phyloP scores from a whole-genome alignment of 2,113 vertebrate species.

The Panthera uncia region DNA sequence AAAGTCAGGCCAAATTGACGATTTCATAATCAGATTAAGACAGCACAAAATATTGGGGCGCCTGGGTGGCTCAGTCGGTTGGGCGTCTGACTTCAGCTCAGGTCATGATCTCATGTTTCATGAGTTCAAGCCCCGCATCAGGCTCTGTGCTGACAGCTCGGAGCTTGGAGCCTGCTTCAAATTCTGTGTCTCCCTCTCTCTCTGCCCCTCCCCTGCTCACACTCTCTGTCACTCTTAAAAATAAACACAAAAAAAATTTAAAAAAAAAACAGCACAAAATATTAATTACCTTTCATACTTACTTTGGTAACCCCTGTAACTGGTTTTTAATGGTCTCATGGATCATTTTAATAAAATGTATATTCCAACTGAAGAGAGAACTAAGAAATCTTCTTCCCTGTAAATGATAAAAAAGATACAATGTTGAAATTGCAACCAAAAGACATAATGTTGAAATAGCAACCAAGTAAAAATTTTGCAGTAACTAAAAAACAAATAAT shows the following conservation, averaged over 20 bases:
- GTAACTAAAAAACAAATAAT: background rate
- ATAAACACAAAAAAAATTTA: no score
- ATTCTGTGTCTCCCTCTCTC: no score
- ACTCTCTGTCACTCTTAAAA: no score
- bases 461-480: background rate
- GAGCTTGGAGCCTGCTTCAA: no score
- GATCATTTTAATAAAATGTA: conserved; percentile 93
- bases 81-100: no score
- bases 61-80: no score
- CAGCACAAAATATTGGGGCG: conserved; percentile 37
- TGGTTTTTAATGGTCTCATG: conserved; percentile 97
- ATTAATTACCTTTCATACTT: conserved; percentile 73
- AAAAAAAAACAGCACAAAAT: conserved; percentile 10
- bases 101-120: no score
- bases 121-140: no score
- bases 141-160: no score
- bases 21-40: conserved; percentile 39
- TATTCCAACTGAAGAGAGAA: conserved; percentile 94
- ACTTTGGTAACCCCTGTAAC: conserved; percentile 92
- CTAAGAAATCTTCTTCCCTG: conserved; percentile 97
- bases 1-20: conserved; percentile 6
- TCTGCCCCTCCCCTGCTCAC: no score
- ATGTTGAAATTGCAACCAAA: background rate
- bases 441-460: background rate
- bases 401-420: background rate